Conservation (phyloP, 1,140 invertebrate species). For the Caenorhabditis tropicalis region DNA sequence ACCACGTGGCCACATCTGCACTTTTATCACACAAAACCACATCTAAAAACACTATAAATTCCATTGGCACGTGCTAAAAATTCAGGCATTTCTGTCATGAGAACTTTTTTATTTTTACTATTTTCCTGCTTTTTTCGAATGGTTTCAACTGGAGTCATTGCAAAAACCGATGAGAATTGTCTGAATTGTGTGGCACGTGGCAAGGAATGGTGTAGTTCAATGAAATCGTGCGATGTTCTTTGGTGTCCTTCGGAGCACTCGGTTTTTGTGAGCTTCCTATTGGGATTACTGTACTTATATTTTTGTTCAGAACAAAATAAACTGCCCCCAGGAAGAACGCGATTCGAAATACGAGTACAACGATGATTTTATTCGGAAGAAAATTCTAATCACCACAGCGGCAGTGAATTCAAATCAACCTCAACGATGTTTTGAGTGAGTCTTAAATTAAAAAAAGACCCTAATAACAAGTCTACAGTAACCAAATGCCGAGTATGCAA, state of each 20-base stretch:
- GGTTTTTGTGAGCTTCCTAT: neutral
- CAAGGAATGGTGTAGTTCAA: neutral
- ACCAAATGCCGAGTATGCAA: neutral
- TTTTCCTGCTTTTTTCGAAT: neutral
- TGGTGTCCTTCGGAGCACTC: neutral
- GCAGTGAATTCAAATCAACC: neutral
- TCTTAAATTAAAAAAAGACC: neutral
- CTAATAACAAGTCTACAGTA: neutral
- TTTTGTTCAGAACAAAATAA: neutral
- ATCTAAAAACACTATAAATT: too few species aligned
- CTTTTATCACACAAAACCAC: too few species aligned
- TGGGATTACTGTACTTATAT: too few species aligned
- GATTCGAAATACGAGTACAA: neutral
- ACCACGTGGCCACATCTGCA: too few species aligned
- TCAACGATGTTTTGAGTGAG: neutral
- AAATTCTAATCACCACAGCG: neutral
- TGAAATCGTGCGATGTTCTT: neutral
- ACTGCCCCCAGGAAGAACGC: neutral
- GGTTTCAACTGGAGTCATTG: neutral
- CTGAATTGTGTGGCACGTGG: neutral
- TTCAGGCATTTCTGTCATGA: neutral
- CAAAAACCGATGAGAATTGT: neutral
- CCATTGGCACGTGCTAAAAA: neutral
- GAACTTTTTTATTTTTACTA: neutral
- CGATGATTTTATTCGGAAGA: neutral